Evolutionary conservation across 2,888 invertebrate species (phyloP), one percentile per base, ranked within the genome.

Genomic region (Phengaris arion): DNA sequence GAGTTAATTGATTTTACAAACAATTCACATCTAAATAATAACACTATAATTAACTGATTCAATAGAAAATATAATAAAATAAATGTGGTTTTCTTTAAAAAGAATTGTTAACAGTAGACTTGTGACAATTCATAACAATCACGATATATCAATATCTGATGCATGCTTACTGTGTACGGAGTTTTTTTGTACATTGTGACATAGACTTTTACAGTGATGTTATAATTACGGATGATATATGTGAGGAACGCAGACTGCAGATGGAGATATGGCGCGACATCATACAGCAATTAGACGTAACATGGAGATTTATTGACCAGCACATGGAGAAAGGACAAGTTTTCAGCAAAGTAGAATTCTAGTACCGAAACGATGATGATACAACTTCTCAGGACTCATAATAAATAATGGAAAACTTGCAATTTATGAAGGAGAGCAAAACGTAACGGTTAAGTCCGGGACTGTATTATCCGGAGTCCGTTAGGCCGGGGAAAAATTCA

Each of bases 161-260:
- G 52, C 52, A 9, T 52, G 10, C 35, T 45, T 35, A 12, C 12
- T 64, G 64, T 35, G 35, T 64, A 64, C 12, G 9, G 52, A 52
- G 12, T 4, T 55, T 68, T 48, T 69, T 68, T 68, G 68, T 55
- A 55, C 46, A 48, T 15, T 48, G 10, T 15, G 55, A 73, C 22
- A 22, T 74, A 75, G 75, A 75, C 76, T 75, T 77, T 74, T 54
- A 68, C 77, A 64, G 68, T 77, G 81, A 80, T 79, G 76, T 79
- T 81, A 81, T 86, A 85, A 87, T 87, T 83, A 85, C 80, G 74
- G 77, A 82, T 84, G 82, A 82, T 82, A 83, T 83, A 84, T 81
- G 76, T 64, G 78, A 77, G 76, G 76, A 70, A 55, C 69, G 76
- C 55, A 77, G 78, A 69, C 46, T 75, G 69, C 48, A 64, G 83